Conservation (phyloP, 2,797 vertebrate species). For the Remorina albescens region DNA sequence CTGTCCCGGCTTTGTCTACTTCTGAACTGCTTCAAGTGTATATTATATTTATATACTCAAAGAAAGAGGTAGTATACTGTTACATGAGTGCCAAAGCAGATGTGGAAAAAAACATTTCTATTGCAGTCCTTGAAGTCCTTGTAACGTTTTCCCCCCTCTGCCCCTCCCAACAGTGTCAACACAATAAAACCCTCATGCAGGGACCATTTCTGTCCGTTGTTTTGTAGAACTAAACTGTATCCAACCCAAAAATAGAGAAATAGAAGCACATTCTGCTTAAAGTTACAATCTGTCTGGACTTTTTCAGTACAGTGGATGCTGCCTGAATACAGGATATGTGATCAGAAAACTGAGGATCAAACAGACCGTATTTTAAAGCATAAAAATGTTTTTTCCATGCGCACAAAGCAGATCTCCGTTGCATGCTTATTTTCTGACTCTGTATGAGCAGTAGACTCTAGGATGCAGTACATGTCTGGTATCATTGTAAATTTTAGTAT, state of each 20-base stretch:
- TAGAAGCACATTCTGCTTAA: constrained; percentile 43
- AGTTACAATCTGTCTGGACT: constrained; percentile 27
- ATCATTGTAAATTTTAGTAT: constrained; percentile 81
- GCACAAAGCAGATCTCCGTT: constrained; percentile 79
- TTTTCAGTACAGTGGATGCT: constrained; percentile 32
- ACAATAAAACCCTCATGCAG: constrained; percentile 43
- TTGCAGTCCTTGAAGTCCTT: constrained; percentile 59
- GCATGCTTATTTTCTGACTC: constrained; percentile 81
- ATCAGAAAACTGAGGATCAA: constrained; percentile 64
- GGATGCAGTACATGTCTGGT: constrained; percentile 77
- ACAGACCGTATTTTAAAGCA: constrained; percentile 56
- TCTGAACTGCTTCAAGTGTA: constrained; percentile 70
- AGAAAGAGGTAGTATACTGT: constrained; percentile 67
- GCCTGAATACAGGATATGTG: constrained; percentile 24
- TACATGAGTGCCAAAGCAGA: constrained; percentile 84
- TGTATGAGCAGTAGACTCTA: constrained; percentile 74
- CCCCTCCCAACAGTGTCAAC: constrained; percentile 55
- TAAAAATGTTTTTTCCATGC: constrained; percentile 74
- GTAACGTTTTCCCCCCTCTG: constrained; percentile 41
- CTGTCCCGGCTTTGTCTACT: constrained; percentile 66
- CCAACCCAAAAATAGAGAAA: constrained; percentile 34
- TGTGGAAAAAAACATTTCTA: constrained; percentile 69
- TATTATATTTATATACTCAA: constrained; percentile 74
- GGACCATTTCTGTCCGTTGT: constrained; percentile 57
- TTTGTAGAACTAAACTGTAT: constrained; percentile 57